Conservation (phyloP, 1,140 invertebrate species). For the Oedothorax gibbosus region DNA sequence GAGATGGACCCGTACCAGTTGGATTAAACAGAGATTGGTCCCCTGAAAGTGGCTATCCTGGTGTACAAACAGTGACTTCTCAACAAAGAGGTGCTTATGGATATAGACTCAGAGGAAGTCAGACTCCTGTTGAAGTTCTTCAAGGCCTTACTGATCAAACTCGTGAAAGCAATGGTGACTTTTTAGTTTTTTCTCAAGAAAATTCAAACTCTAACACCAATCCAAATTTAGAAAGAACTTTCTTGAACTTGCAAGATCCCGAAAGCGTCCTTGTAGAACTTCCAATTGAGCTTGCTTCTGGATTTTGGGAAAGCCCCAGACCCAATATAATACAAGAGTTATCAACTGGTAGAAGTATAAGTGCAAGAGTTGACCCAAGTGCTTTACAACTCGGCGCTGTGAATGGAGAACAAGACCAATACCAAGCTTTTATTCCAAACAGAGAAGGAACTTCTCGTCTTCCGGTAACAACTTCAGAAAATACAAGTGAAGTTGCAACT, state of each 20-base stretch:
- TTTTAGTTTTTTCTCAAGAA: not conserved
- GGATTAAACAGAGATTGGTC: constrained; percentile 15
- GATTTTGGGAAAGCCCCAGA: constrained; percentile 42
- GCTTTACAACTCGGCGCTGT: not conserved
- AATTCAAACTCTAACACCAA: not conserved
- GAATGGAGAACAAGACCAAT: not conserved
- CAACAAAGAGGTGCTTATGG: constrained; percentile 2
- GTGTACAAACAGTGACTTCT: constrained; percentile 3
- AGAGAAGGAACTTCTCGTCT: not conserved
- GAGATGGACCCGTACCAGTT: constrained; percentile 41
- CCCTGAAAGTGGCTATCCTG: not conserved
- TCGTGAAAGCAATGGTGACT: not conserved
- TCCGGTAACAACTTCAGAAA: not conserved
- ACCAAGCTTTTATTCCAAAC: not conserved
- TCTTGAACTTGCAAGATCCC: not conserved
- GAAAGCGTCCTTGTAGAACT: constrained; percentile 34
- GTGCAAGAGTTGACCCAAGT: not conserved
- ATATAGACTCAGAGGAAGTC: not conserved
- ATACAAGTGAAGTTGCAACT: not conserved
- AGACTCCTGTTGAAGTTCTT: not conserved
- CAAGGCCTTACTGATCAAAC: not conserved
- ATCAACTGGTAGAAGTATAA: not conserved
- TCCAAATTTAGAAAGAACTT: not conserved
- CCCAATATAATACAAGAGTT: constrained; percentile 22
- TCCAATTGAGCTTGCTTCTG: constrained; percentile 7